Base-by-base conservation (phyloP, 2,113 vertebrate species). In the Corvus hawaiiensis region DNA sequence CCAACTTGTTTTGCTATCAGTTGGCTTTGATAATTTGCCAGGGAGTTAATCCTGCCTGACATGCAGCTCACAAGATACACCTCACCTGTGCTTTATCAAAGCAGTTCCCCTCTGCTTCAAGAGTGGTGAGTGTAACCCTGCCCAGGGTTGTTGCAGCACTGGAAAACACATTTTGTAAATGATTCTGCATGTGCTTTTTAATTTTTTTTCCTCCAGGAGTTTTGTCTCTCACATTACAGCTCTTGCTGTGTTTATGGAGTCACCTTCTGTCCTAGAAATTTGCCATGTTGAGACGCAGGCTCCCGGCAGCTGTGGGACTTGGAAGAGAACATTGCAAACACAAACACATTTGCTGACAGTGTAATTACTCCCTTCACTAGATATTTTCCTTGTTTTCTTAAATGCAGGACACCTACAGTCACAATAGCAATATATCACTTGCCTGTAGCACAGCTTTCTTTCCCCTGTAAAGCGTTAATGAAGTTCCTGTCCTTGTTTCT, bases 1-100 rank as follows among this genome's bases (percentile, higher is more conserved):
- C 95, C 75, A 88, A 97, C 97, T 97, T 96, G 97, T 97, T 97
- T 96, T 86, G 90, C 91, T 96, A 97, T 97, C 95, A 97, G 90
- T 94, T 87, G 89, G 80, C 96, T 97, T 97, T 97, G 97, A 98
- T 97, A 91, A 86, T 94, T 90, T 91, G 96, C 97, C 97, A 97
- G 91, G 77, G 59, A 61, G 46, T 68, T 96, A 94, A 97, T 95
- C 97, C 95, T 82, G 69, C 68, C 52, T 84, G 96, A 90, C 73
- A 24, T 19, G 43, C 82, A 89, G 1, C 89, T 84, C 48, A 2
- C 81, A 55, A 16, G 89, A 79, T 80, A 16, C 37, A 87, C 64
- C 96, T 97, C 95, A 94, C 96, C 92, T 95, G 95, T 3, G 66
- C 71, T 93, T 27, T 94, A 96, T 95, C 94, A 93, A 95, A 96